A percentile compares a stretch with the other conserved stretches of the same genome.
Conservation (phyloP, 2,888 invertebrate species). For the Brachynemurus nebulosus region DNA sequence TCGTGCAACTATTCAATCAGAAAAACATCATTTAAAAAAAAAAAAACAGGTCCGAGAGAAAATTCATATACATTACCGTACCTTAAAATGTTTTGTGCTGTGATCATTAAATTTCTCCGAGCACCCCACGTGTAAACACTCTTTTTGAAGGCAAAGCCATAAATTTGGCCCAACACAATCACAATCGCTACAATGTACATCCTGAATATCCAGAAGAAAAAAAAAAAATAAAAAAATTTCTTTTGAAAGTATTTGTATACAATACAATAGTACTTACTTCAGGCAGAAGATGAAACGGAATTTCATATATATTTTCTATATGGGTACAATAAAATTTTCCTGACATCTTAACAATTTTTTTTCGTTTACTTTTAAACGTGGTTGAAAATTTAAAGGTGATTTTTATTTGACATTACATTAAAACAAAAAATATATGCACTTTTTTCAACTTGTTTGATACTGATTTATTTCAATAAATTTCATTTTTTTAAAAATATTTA, state of each 20-base stretch:
- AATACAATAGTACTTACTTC: slow-evolving; percentile 1
- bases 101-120: slow-evolving; percentile 73
- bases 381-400: too few relatives aligned
- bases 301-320: slow-evolving; percentile 24
- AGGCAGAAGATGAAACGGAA: slow-evolving; percentile 21
- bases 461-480: too few relatives aligned
- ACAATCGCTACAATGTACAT: slow-evolving; percentile 54
- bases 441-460: too few relatives aligned
- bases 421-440: too few relatives aligned
- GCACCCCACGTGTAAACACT: slow-evolving; percentile 71
- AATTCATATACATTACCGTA: slow-evolving; percentile 24
- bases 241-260: background rate
- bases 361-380: too few relatives aligned
- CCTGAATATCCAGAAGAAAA: slow-evolving; percentile 27
- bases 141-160: slow-evolving; percentile 73
- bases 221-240: background rate
- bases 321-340: slow-evolving; percentile 24
- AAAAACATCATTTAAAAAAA: too few relatives aligned
- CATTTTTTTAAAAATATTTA: too few relatives aligned
- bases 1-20: too few relatives aligned
- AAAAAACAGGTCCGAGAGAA: too few relatives aligned
- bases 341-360: too few relatives aligned
- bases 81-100: slow-evolving; percentile 65
- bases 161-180: slow-evolving; percentile 60
- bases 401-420: too few relatives aligned